These are phyloP conservation scores for Ophion slaviceki DNA, from an alignment of 2,888 invertebrate species.

Conservation along the genomic window DNA sequence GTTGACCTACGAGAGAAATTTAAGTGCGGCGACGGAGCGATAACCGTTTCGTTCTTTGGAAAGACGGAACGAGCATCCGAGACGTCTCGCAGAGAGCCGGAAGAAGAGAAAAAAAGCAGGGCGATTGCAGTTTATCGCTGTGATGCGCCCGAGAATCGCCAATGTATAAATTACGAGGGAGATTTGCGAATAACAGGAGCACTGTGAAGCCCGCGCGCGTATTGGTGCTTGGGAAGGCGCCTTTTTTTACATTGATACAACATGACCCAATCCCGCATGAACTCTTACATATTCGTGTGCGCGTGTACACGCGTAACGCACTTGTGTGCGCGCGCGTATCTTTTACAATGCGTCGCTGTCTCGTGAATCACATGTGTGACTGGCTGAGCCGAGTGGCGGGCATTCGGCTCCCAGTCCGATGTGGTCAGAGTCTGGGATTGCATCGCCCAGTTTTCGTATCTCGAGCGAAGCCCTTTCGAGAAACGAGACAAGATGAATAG, in stretches of 20 bases:
- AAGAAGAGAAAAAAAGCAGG: background rate
- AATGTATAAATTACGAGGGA: constrained; percentile 34
- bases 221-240: background rate
- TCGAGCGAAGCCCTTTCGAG: background rate
- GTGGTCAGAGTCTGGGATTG: constrained; percentile 46
- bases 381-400: constrained; percentile 58
- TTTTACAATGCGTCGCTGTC: constrained; percentile 57
- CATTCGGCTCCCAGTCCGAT: constrained; percentile 62
- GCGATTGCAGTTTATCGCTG: background rate
- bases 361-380: constrained; percentile 67
- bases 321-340: background rate
- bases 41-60: background rate
- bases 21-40: background rate
- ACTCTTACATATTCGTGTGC: constrained; percentile 56
- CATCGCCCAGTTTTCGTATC: constrained; percentile 35
- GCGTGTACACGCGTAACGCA: background rate
- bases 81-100: background rate
- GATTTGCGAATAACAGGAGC: constrained; percentile 54
- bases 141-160: constrained; percentile 16
- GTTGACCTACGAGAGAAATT: background rate
- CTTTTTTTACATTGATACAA: constrained; percentile 63
- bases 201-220: constrained; percentile 8
- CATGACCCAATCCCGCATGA: constrained; percentile 64
- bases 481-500: background rate
- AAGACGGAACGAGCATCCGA: background rate